Evolutionary conservation across 2,113 vertebrate genomes (phyloP).

Genomic region (Telmatochromis sp.): DNA sequence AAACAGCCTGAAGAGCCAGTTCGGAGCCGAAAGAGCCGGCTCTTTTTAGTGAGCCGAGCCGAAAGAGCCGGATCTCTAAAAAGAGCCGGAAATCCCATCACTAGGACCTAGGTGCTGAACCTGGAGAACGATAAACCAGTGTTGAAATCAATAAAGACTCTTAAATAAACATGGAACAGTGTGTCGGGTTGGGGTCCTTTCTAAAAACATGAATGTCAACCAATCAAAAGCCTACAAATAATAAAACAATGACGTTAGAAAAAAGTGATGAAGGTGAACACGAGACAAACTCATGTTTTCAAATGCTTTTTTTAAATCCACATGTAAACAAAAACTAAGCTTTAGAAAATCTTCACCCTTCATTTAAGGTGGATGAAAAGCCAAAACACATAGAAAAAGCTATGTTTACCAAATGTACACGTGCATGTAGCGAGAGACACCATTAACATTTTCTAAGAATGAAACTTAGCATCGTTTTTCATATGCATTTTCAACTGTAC

Average conservation of each 20-base stretch:
- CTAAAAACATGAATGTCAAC: not conserved
- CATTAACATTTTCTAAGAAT: not conserved
- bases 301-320: not conserved
- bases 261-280: not conserved
- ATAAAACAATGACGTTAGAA: not conserved
- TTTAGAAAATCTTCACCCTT: not conserved
- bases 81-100: too few relatives aligned
- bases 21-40: too few relatives aligned
- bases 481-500: not conserved
- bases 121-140: not conserved
- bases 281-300: not conserved
- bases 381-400: not conserved
- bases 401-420: not conserved
- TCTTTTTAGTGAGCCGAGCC: too few relatives aligned
- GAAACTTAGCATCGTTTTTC: not conserved
- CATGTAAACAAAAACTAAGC: not conserved
- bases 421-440: not conserved
- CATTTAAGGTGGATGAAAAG: not conserved
- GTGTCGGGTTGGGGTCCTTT: not conserved
- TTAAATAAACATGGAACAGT: not conserved
- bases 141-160: not conserved
- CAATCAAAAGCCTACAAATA: not conserved
- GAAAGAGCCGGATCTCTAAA: too few relatives aligned
- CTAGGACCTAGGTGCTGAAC: not conserved
- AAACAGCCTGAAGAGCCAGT: too few relatives aligned